phyloP scores from a whole-genome alignment of 2,888 invertebrate species.

The Melieria picta region DNA sequence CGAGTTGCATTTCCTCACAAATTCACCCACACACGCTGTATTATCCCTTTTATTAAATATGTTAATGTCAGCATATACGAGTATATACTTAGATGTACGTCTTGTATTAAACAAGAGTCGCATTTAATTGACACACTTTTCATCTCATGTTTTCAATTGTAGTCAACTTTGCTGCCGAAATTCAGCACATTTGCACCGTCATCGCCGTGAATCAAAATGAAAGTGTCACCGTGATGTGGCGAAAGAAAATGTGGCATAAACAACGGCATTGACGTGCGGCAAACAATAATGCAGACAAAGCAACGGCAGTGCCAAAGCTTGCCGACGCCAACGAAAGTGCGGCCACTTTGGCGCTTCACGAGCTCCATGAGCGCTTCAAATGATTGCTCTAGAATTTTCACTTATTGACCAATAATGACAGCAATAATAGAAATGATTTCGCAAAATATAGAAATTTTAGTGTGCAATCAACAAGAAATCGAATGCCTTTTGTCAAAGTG shows the following conservation, averaged over 20 bases:
- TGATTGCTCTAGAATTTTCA: slow-evolving; percentile 19
- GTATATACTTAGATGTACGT: too few species aligned
- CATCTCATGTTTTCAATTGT: too few species aligned
- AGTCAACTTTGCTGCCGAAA: background rate
- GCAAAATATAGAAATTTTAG: background rate
- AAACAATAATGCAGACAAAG: background rate
- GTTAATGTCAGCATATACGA: too few species aligned
- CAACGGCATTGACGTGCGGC: background rate
- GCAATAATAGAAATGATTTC: slow-evolving; percentile 1
- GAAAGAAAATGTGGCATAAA: background rate
- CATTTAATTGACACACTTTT: too few species aligned
- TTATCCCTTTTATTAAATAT: too few species aligned
- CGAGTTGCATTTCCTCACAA: too few species aligned
- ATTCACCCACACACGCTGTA: too few species aligned
- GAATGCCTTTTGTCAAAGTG: background rate
- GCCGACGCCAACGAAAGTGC: slow-evolving; percentile 9
- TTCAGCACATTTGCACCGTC: slow-evolving; percentile 18
- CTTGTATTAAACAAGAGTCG: too few species aligned
- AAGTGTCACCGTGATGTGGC: slow-evolving; percentile 5
- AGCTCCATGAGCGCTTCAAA: too few species aligned
- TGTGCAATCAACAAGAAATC: background rate
- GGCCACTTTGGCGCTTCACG: background rate
- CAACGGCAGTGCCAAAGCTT: background rate
- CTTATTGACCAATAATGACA: slow-evolving; percentile 12
- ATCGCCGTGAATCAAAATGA: slow-evolving; percentile 8